Evolutionary conservation across 2,797 vertebrate species (phyloP).

Genomic region (Rhyacichthys aspro): DNA sequence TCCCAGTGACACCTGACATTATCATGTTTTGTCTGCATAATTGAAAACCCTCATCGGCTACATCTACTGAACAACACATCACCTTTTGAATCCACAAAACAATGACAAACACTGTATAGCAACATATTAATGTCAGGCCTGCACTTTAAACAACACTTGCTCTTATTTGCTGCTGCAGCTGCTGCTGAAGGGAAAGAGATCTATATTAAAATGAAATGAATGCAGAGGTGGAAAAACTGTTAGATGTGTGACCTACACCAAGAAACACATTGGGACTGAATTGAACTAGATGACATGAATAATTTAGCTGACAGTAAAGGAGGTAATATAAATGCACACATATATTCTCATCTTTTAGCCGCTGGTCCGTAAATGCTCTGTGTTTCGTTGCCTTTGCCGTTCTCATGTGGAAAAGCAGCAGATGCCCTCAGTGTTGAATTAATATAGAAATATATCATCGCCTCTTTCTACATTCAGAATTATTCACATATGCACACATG

Average conservation of each 20-base stretch:
- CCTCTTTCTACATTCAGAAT: slow-evolving; percentile 69
- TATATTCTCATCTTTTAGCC: slow-evolving; percentile 80
- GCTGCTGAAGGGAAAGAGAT: slow-evolving; percentile 40
- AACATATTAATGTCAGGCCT: slow-evolving; percentile 60
- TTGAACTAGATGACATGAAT: slow-evolving; percentile 82
- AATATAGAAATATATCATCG: slow-evolving; percentile 73
- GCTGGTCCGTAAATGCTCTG: slow-evolving; percentile 61
- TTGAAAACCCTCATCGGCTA: slow-evolving; percentile 50
- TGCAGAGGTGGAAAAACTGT: slow-evolving; percentile 47
- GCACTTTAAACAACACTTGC: slow-evolving; percentile 39
- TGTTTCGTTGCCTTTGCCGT: slow-evolving; percentile 53
- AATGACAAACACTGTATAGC: slow-evolving; percentile 60
- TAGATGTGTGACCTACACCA: slow-evolving; percentile 66
- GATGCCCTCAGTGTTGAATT: slow-evolving; percentile 67
- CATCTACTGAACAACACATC: slow-evolving; percentile 49
- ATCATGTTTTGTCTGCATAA: slow-evolving; percentile 61
- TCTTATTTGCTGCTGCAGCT: slow-evolving; percentile 22
- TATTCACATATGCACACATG: slow-evolving; percentile 77
- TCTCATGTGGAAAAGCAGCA: slow-evolving; percentile 50
- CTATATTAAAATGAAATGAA: slow-evolving; percentile 79
- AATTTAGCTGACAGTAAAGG: slow-evolving; percentile 82
- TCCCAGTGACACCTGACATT: slow-evolving; percentile 65
- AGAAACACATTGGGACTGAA: slow-evolving; percentile 71
- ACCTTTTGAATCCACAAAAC: slow-evolving; percentile 60
- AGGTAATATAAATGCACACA: slow-evolving; percentile 87